A percentile compares a stretch with the other conserved stretches of the same genome.
Conservation (phyloP, 2,888 invertebrate genomes). For the Carabus problematicus region DNA sequence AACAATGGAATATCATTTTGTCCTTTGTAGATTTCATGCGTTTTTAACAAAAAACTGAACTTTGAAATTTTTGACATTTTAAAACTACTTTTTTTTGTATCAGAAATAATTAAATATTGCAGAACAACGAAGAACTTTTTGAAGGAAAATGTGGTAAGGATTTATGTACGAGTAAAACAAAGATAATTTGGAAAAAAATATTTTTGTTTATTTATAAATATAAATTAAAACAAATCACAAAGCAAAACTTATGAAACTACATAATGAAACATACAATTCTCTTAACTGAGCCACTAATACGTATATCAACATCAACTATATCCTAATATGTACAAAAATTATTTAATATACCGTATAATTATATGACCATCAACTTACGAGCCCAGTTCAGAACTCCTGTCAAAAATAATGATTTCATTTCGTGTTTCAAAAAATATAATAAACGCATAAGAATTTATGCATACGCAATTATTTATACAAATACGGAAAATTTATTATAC, state of each 20-base stretch:
- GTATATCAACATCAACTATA: conserved; percentile 30
- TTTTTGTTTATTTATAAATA: conserved; percentile 40
- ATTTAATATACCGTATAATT: conserved; percentile 27
- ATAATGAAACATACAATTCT: conserved; percentile 40
- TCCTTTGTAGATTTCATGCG: too few species aligned
- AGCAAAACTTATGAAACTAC: conserved; percentile 34
- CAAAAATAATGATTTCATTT: conserved; percentile 38
- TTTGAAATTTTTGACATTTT: conserved; percentile 3
- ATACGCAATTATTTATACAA: conserved; percentile 27
- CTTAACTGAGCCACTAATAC: conserved; percentile 35
- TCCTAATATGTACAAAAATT: conserved; percentile 40
- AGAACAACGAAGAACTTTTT: too few species aligned
- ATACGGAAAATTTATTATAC: conserved; percentile 1
- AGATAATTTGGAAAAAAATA: conserved; percentile 30
- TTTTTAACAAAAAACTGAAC: too few species aligned
- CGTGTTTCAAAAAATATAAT: conserved; percentile 38
- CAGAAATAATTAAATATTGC: too few species aligned
- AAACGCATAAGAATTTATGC: conserved; percentile 29
- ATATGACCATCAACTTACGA: conserved; percentile 23
- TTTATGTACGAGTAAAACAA: conserved; percentile 3
- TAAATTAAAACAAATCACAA: conserved; percentile 39
- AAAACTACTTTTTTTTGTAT: neutral
- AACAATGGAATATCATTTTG: too few species aligned
- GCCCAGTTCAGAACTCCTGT: conserved; percentile 34
- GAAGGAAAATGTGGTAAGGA: conserved; percentile 3